phyloP scores from a whole-genome alignment of 2,888 invertebrate genomes.

The Drosophila formosana region DNA sequence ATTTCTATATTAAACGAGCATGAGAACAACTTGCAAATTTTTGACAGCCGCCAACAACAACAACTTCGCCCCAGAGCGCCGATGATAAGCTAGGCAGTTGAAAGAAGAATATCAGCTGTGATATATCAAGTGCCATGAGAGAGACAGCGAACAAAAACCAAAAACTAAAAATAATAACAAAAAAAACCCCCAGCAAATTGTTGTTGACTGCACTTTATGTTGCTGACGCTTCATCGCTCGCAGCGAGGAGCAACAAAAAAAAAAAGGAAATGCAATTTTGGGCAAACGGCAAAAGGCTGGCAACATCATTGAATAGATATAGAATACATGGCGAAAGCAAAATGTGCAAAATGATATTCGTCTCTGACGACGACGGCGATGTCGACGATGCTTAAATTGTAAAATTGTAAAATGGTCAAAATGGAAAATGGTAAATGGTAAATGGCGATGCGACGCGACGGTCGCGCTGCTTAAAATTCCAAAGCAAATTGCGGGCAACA shows the following conservation, averaged over 20 bases:
- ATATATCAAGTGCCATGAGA: slow-evolving; percentile 69
- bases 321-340: slow-evolving; percentile 46
- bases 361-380: slow-evolving; percentile 40
- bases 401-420: slow-evolving; percentile 41
- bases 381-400: slow-evolving; percentile 36
- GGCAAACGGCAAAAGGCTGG: slow-evolving; percentile 30
- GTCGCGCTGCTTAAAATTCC: slow-evolving; percentile 82
- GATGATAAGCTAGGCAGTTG: slow-evolving; percentile 59
- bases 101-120: slow-evolving; percentile 71
- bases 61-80: slow-evolving; percentile 40
- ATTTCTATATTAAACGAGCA: slow-evolving; percentile 79
- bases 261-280: slow-evolving; percentile 44
- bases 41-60: slow-evolving; percentile 51
- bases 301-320: slow-evolving; percentile 25
- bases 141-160: neutral
- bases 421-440: slow-evolving; percentile 60
- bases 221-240: slow-evolving; percentile 68
- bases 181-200: slow-evolving; percentile 28
- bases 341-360: slow-evolving; percentile 63
- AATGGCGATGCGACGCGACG: slow-evolving; percentile 50
- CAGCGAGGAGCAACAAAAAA: slow-evolving; percentile 44
- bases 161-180: neutral
- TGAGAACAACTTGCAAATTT: slow-evolving; percentile 72
- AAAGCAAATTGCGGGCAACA: slow-evolving; percentile 78
- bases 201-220: slow-evolving; percentile 40